Evolutionary conservation across 2,797 vertebrate species (phyloP).

Genomic region (Scarus forsteni): DNA sequence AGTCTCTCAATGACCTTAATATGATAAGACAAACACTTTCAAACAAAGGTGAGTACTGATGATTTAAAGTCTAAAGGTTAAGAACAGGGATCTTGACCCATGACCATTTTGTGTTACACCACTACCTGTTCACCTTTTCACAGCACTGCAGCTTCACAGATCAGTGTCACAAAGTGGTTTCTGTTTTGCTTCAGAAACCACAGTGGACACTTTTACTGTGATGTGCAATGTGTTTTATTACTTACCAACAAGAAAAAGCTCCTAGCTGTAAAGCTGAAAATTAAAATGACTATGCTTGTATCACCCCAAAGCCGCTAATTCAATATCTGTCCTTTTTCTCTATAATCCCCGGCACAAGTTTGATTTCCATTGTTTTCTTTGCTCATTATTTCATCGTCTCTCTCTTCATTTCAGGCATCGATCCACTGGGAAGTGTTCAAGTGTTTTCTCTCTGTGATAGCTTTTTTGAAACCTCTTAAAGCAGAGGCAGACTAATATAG

Average conservation of each 20-base stretch:
- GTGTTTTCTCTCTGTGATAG: slow-evolving; percentile 24
- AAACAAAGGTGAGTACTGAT: slow-evolving; percentile 6
- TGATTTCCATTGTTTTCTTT: slow-evolving; percentile 5
- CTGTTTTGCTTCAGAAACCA: slow-evolving; percentile 35
- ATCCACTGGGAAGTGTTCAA: slow-evolving; percentile 23
- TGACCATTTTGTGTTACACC: too few relatives aligned
- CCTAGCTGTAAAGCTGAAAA: slow-evolving; percentile 35
- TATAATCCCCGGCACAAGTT: not conserved
- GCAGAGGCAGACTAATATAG: slow-evolving; percentile 23
- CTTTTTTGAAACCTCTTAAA: slow-evolving; percentile 42
- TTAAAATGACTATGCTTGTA: slow-evolving; percentile 21
- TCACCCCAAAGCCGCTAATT: slow-evolving; percentile 18
- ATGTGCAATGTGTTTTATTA: slow-evolving; percentile 55
- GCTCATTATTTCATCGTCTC: slow-evolving; percentile 16
- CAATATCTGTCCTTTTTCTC: slow-evolving; percentile 10
- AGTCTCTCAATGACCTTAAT: too few relatives aligned
- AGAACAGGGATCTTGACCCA: slow-evolving; percentile 13
- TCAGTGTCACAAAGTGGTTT: slow-evolving; percentile 43
- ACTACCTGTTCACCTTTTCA: slow-evolving; percentile 40
- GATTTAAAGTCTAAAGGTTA: slow-evolving; percentile 13
- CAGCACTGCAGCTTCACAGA: slow-evolving; percentile 31
- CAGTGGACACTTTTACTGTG: slow-evolving; percentile 30
- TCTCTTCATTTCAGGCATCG: slow-evolving; percentile 20
- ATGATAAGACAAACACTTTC: slow-evolving; percentile 1
- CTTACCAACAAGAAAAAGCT: slow-evolving; percentile 29